Conservation (phyloP, 2,113 vertebrate genomes). For the Brachirus orientalis region DNA sequence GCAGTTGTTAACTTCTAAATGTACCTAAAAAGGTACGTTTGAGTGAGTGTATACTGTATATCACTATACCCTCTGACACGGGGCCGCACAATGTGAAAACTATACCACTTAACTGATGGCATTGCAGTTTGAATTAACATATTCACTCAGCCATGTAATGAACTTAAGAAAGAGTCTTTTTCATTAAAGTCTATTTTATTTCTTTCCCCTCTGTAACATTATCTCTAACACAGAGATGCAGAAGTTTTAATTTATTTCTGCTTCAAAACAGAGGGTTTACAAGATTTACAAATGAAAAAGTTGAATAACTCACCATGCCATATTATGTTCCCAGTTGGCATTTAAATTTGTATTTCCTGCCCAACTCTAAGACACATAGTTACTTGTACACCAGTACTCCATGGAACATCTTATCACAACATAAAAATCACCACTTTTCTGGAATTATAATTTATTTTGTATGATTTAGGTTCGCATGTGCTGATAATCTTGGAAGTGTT, state of each 20-base stretch:
- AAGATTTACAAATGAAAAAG: slow-evolving; percentile 37
- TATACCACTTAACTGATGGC: slow-evolving; percentile 68
- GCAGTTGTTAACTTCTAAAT: no score
- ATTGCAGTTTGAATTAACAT: slow-evolving; percentile 77
- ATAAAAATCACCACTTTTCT: slow-evolving; percentile 8
- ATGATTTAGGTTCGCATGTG: slow-evolving; percentile 6
- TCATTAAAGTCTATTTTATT: slow-evolving; percentile 63
- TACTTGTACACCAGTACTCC: no score
- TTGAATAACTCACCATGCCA: no score
- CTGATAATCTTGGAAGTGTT: background rate
- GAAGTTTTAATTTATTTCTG: slow-evolving; percentile 16
- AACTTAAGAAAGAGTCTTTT: slow-evolving; percentile 71
- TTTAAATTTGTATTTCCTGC: slow-evolving; percentile 27
- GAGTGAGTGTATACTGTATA: background rate
- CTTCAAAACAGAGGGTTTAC: slow-evolving; percentile 24
- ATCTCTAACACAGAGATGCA: slow-evolving; percentile 12
- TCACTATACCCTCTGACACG: slow-evolving; percentile 13
- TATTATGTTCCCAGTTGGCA: slow-evolving; percentile 17
- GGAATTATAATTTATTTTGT: slow-evolving; percentile 27
- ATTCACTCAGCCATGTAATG: slow-evolving; percentile 76
- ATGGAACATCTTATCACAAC: slow-evolving; percentile 16
- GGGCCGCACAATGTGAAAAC: slow-evolving; percentile 46
- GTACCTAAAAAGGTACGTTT: no score
- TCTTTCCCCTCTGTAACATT: slow-evolving; percentile 29
- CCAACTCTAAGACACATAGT: no score